A percentile compares a stretch with the other conserved stretches of the same genome.
Evolutionary conservation across 2,797 vertebrate species (phyloP).

Genomic region (Podarcis siculus): DNA sequence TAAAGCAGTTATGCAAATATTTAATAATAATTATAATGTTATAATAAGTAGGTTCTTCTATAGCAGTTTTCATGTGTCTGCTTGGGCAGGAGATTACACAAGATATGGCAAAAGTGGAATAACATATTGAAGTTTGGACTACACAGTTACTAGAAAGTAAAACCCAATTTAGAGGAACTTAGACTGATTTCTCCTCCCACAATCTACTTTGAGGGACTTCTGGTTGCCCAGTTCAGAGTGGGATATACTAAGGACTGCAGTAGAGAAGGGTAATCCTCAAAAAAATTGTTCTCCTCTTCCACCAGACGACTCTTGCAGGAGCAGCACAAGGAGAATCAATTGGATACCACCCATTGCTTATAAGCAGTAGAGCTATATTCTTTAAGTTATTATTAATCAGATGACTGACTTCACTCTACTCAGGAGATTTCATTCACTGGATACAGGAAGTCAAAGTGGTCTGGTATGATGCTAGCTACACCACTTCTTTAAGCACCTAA

Average conservation of each 20-base stretch:
- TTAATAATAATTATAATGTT: conserved; percentile 1
- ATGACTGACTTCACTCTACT: too few relatives aligned
- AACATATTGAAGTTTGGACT: not conserved
- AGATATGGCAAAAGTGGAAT: not conserved
- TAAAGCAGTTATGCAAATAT: not conserved
- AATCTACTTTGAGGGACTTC: too few relatives aligned
- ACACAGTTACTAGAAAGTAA: not conserved
- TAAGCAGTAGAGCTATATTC: too few relatives aligned
- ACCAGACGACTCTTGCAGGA: too few relatives aligned
- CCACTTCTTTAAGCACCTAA: not conserved
- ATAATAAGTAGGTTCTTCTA: conserved; percentile 35
- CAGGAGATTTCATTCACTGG: not conserved
- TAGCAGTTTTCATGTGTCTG: not conserved
- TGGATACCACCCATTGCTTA: too few relatives aligned
- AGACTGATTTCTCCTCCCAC: too few relatives aligned
- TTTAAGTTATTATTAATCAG: too few relatives aligned
- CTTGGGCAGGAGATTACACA: not conserved
- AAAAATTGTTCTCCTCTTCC: too few relatives aligned
- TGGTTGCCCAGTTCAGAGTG: too few relatives aligned
- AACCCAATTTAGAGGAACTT: not conserved
- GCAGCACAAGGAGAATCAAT: too few relatives aligned
- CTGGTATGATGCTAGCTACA: not conserved
- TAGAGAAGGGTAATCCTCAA: too few relatives aligned
- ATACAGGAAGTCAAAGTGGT: not conserved
- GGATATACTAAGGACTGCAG: too few relatives aligned